Evolutionary conservation across 2,113 vertebrate species (phyloP).

Genomic region (Rousettus leschenaultii): DNA sequence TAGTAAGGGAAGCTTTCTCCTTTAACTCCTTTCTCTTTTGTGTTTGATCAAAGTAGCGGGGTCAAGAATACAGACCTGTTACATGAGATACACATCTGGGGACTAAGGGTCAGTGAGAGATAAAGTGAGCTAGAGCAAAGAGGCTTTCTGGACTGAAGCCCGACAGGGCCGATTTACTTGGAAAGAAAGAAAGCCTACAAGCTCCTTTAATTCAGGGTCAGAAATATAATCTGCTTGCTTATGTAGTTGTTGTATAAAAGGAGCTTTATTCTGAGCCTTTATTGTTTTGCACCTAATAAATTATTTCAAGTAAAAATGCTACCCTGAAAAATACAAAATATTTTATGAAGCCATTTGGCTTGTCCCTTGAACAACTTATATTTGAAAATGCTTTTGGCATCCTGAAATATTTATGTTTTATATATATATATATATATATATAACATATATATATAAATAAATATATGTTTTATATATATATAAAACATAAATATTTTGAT

Average conservation of each 20-base stretch:
- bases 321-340: neutral
- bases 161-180: neutral
- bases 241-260: conserved; percentile 18
- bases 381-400: no score
- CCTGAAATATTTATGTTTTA: no score
- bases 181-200: conserved; percentile 27
- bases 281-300: conserved; percentile 28
- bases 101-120: conserved; percentile 10
- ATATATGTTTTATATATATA: no score
- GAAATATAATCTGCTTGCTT: conserved; percentile 44
- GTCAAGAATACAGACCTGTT: conserved; percentile 41
- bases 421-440: no score
- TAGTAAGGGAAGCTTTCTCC: neutral
- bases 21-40: conserved; percentile 39
- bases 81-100: conserved; percentile 43
- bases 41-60: conserved; percentile 45
- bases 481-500: neutral
- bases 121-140: neutral
- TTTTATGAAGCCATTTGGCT: no score
- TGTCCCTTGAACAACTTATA: no score
- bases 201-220: neutral
- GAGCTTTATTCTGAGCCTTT: conserved; percentile 32
- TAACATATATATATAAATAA: no score
- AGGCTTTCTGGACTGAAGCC: conserved; percentile 35
- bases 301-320: conserved; percentile 20